A percentile compares a stretch with the other conserved stretches of the same genome.
Evolutionary conservation across 2,797 vertebrate species (phyloP).

Genomic region (Rhodeus uyekii): DNA sequence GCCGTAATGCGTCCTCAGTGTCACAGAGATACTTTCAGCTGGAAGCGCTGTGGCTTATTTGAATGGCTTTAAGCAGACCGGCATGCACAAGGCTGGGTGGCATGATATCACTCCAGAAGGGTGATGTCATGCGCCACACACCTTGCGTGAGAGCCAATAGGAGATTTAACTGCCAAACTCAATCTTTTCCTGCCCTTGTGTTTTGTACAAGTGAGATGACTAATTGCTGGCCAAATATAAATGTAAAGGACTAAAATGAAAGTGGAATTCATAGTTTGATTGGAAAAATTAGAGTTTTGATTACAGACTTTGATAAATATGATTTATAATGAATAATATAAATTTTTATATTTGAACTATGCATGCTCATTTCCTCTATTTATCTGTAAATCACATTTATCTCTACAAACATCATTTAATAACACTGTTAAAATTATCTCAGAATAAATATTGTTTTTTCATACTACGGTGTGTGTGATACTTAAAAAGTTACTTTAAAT

Average conservation of each 20-base stretch:
- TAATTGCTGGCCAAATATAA: not conserved
- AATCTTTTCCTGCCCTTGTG: constrained; percentile 35
- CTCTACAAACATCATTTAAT: too few relatives aligned
- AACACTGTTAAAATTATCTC: too few relatives aligned
- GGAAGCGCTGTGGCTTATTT: constrained; percentile 19
- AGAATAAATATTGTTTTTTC: not conserved
- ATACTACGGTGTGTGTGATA: not conserved
- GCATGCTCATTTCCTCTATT: not conserved
- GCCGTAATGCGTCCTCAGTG: constrained; percentile 43
- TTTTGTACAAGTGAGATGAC: not conserved
- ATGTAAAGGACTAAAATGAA: not conserved
- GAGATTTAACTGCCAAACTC: constrained; percentile 31
- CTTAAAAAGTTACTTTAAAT: not conserved
- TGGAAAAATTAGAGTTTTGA: not conserved
- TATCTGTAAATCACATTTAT: not conserved
- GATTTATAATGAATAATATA: not conserved
- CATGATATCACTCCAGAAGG: constrained; percentile 7
- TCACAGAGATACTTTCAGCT: constrained; percentile 22
- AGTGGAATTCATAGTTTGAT: not conserved
- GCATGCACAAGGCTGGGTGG: constrained; percentile 1
- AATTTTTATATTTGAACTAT: not conserved
- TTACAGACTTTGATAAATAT: not conserved
- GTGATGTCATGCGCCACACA: constrained; percentile 59
- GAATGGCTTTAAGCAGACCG: constrained; percentile 1
- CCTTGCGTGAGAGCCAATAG: constrained; percentile 21